Conservation (phyloP, 2,113 vertebrate species). For the Ailuropoda melanoleuca region DNA sequence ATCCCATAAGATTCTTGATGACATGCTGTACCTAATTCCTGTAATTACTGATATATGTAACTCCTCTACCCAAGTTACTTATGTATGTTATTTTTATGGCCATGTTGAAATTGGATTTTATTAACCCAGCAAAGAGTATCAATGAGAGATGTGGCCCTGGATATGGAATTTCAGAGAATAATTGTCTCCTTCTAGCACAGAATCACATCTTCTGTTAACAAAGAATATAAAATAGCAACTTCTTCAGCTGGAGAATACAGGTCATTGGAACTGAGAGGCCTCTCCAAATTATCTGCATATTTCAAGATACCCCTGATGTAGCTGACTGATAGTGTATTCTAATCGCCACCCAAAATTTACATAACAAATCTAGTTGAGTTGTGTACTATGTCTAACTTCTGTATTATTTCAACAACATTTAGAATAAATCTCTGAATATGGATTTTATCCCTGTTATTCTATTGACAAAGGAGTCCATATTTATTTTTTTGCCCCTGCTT, state of each 20-base stretch:
- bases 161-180: background rate
- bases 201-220: background rate
- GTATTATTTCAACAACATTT: background rate
- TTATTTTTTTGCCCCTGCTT: background rate
- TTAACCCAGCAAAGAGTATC: background rate
- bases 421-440: background rate
- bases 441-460: background rate
- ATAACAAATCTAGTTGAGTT: background rate
- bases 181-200: background rate
- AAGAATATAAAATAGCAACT: background rate
- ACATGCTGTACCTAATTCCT: conserved; percentile 1
- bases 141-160: background rate
- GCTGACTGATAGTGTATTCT: background rate
- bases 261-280: background rate
- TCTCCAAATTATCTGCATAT: background rate
- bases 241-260: background rate
- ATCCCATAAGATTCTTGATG: background rate
- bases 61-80: background rate
- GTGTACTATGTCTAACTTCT: background rate
- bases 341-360: background rate
- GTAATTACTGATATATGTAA: conserved; percentile 19
- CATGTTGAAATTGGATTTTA: conserved; percentile 25
- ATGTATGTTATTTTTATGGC: background rate
- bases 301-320: background rate
- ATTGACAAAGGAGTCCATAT: background rate